Conservation (phyloP, 1,140 invertebrate genomes). For the Hycleus cichorii region DNA sequence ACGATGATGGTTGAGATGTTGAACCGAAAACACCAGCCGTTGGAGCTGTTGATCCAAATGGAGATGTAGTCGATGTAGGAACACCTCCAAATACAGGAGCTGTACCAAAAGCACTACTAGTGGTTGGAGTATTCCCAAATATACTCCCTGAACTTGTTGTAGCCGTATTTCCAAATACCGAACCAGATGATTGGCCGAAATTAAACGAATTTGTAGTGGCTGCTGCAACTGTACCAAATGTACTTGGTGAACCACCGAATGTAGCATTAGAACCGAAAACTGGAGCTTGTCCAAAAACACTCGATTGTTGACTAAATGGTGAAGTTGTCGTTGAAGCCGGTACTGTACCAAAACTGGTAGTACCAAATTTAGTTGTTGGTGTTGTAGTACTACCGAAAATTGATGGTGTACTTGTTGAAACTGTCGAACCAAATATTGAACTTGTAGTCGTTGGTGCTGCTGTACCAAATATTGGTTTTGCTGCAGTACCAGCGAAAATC, state of each 20-base stretch:
- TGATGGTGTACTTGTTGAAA: constrained; percentile 1
- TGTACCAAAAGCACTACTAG: constrained; percentile 20
- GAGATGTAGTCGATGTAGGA: not conserved
- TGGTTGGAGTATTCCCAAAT: constrained; percentile 19
- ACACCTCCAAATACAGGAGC: constrained; percentile 8
- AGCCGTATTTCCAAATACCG: constrained; percentile 5
- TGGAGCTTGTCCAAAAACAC: constrained; percentile 4
- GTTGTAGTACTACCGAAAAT: constrained; percentile 9
- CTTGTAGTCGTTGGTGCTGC: constrained; percentile 6
- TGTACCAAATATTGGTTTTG: constrained; percentile 6
- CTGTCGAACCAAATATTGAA: constrained; percentile 24
- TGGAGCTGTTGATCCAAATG: constrained; percentile 1
- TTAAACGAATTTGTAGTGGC: not conserved
- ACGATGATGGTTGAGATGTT: not conserved
- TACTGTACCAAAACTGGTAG: not conserved
- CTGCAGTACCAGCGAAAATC: constrained; percentile 1
- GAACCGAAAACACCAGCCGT: not conserved
- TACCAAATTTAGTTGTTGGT: constrained; percentile 6
- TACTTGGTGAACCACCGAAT: not conserved
- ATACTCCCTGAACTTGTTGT: constrained; percentile 11
- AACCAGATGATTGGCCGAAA: constrained; percentile 14
- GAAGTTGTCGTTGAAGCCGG: not conserved
- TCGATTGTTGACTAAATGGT: not conserved
- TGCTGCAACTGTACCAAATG: constrained; percentile 11
- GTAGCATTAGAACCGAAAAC: constrained; percentile 3